Evolutionary conservation across 2,113 vertebrate species (phyloP), one percentile per base, ranked within the genome.

Genomic region (Candoia aspera): DNA sequence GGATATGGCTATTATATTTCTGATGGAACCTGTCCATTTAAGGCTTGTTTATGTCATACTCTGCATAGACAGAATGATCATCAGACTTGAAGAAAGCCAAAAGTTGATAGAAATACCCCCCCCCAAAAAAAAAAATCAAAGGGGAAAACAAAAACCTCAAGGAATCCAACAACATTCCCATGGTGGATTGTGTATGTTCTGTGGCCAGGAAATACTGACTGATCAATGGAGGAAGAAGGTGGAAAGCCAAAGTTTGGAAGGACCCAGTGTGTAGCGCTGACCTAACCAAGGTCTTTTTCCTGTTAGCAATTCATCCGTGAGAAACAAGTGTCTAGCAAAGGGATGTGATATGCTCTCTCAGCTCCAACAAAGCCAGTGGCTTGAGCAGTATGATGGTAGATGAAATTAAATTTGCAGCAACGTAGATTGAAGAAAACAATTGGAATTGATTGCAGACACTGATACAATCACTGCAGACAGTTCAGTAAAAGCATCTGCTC

Each of bases 381-480:
- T 42, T 46, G 92, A 79, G 11, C 90, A 42, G 9, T 6, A 29
- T 64, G 90, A n/a, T 91, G 90, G 21, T 68, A 92, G 90, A 89
- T 93, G 90, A 90, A 85, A 53, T 91, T 88, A 91, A 73, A 62
- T 57, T 21, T 24, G 68, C 92, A 60, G 87, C 87, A 85, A 88
- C 49, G 54, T 64, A 64, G 92, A 87, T 55, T 57, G 87, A 91
- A 94, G 89, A 33, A 93, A 89, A 49, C 91, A 62, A 91, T 89
- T 93, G 87, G 93, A 92, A 94, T 83, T 93, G 89, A 91, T 90
- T 91, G 68, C 49, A n/a, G 57, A 42, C 49, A 15, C 17, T 92
- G 89, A 88, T 93, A 90, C 68, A 60, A 90, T 88, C 68, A 83
- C 12, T 90, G 86, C 33, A 93, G 92, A 84, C 33, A 88, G 46